Conservation (phyloP, 2,888 invertebrate genomes). For the Carterocephalus palaemon region DNA sequence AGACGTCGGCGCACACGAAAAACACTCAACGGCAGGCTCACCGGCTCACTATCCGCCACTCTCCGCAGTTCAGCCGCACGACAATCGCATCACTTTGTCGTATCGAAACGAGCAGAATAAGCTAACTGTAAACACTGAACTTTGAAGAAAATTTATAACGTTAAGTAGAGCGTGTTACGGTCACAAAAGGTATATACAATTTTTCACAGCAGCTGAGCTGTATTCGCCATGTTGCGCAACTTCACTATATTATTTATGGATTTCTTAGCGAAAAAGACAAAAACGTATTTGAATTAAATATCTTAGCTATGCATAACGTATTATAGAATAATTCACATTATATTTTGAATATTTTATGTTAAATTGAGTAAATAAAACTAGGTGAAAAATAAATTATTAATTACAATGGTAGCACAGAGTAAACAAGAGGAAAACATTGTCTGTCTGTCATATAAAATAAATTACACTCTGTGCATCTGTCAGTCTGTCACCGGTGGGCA, state of each 20-base stretch:
- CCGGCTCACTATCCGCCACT: conserved; percentile 34
- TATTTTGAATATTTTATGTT: background rate
- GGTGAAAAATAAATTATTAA: conserved; percentile 6
- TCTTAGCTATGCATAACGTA: background rate
- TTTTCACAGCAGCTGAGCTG: conserved; percentile 70
- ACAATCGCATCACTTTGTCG: conserved; percentile 55
- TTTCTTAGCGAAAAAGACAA: background rate
- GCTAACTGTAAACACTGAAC: conserved; percentile 48
- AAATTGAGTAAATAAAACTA: conserved; percentile 4
- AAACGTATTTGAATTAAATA: background rate
- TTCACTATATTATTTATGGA: conserved; percentile 37
- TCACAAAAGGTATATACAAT: conserved; percentile 56
- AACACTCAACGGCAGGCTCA: conserved; percentile 33
- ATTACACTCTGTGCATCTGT: too few relatives aligned
- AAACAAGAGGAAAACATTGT: too few relatives aligned
- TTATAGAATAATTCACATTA: conserved; percentile 1
- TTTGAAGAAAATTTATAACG: conserved; percentile 47
- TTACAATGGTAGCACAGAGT: conserved; percentile 6
- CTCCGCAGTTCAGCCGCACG: conserved; percentile 41
- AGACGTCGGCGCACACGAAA: conserved; percentile 49
- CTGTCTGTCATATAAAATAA: too few relatives aligned
- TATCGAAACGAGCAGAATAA: conserved; percentile 40
- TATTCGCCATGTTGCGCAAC: conserved; percentile 77
- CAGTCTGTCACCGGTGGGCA: too few relatives aligned
- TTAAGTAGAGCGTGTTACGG: conserved; percentile 69